Evolutionary conservation across 2,113 vertebrate genomes (phyloP), one percentile per base, ranked within the genome.

Genomic region (Platysteira castanea): DNA sequence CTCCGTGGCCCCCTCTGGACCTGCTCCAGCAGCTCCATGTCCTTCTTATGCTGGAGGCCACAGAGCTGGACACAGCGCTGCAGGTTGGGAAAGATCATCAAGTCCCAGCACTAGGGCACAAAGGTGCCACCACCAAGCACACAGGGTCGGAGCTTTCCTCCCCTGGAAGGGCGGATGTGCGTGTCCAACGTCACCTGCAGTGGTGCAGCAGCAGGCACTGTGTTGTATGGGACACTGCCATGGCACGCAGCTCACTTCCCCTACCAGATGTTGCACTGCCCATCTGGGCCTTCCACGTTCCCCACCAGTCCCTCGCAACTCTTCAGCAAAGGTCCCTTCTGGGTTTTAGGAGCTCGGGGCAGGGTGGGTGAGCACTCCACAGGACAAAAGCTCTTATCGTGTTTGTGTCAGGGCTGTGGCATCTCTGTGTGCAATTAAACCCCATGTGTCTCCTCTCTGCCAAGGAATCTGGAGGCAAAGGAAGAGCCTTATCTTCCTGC

Each of bases 171-270:
- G 26, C 31, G 31, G 6, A 35, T 0, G 0, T 15, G 47, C 0
- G 0, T 11, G 33, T 33, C 56, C 42, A 7, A 3, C 0, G 1
- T 16, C 37, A 10, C 0, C 2, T 17, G 60, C 33, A 6, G 4
- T 1, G 7, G 10, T 60, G 76, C 47, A 28, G 60, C 56, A 11
- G 71, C 37, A 18, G 44, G 46, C 31, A 0, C 24, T 2, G 76
- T 9, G n/a, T 18, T 37, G 18, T 18, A 1, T 6, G 50, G 52
- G 44, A 28, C 15, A 0, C 11, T 39, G 39, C 41, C 17, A 1
- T 15, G 54, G 67, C 42, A 49, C 19, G 0, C 5, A 1, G 41
- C n/a, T 71, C n/a, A 1, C 17, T 42, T 56, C 6, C 4, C 20
- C 46, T 28, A 0, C 33, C 65, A 31, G 60, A 15, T 49, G 78